phyloP scores from a whole-genome alignment of 2,113 vertebrate species.

The Vulpes vulpes region DNA sequence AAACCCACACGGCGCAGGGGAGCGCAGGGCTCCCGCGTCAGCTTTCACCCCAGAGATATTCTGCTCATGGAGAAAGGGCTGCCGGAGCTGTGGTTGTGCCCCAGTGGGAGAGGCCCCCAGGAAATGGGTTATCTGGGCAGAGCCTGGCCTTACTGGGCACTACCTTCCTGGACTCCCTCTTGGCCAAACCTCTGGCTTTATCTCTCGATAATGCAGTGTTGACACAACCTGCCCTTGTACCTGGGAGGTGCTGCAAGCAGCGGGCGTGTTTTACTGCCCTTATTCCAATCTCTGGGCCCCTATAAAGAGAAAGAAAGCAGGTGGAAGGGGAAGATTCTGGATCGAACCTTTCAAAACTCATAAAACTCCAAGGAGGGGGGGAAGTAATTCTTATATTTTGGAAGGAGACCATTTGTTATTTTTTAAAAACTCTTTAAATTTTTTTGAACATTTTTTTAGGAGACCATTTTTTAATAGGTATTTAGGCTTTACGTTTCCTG shows the following conservation, averaged over 20 bases:
- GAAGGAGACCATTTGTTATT: neutral
- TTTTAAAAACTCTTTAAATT: too few relatives aligned
- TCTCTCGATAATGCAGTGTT: slow-evolving; percentile 46
- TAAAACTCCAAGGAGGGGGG: slow-evolving; percentile 41
- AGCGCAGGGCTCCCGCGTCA: neutral
- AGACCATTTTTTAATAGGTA: neutral
- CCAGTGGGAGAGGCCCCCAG: neutral
- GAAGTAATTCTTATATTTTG: neutral
- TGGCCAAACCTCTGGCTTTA: neutral
- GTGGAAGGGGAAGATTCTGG: neutral
- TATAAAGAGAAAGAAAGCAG: neutral
- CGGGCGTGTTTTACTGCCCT: neutral
- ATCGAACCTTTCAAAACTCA: neutral
- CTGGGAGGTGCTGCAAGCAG: neutral
- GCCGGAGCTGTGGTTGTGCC: neutral
- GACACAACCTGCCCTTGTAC: fast-evolving
- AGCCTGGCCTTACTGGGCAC: slow-evolving; percentile 24
- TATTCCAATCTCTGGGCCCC: neutral
- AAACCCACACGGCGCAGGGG: neutral
- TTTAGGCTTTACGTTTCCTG: neutral
- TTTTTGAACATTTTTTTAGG: too few relatives aligned
- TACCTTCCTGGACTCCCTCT: slow-evolving; percentile 32
- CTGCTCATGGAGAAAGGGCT: neutral
- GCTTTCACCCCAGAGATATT: neutral
- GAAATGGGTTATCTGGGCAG: neutral